These are phyloP conservation scores for Caenorhabditis doughertyi DNA, from an alignment of 2,888 invertebrate species.

Conservation along the genomic window DNA sequence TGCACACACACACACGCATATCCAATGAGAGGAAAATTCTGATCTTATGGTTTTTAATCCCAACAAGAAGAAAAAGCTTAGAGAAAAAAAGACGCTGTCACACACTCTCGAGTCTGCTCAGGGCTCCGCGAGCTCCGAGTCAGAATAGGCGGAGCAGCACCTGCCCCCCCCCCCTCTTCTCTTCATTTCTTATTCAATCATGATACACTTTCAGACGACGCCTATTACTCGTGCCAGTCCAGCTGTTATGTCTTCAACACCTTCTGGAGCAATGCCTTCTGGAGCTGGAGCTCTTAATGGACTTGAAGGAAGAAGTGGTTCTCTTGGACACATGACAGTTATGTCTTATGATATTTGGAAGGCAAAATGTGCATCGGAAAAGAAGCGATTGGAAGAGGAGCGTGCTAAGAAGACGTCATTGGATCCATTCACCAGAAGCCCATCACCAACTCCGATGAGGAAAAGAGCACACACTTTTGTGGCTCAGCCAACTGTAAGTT, in stretches of 20 bases:
- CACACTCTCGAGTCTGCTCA: not conserved
- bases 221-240: conserved; percentile 23
- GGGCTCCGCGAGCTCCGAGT: conserved; percentile 30
- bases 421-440: conserved; percentile 41
- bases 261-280: not conserved
- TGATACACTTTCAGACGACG: conserved; percentile 30
- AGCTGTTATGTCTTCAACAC: conserved; percentile 26
- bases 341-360: conserved; percentile 78
- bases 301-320: conserved; percentile 69
- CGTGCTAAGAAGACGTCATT: conserved; percentile 40
- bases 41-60: conserved; percentile 56
- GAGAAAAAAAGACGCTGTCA: too few species aligned
- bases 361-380: conserved; percentile 71
- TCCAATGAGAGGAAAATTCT: conserved; percentile 8
- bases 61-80: too few species aligned
- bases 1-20: not conserved
- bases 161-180: conserved; percentile 5
- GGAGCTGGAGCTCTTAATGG: too few species aligned
- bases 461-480: conserved; percentile 71
- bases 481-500: conserved; percentile 59
- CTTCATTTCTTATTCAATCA: not conserved
- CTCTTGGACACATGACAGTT: conserved; percentile 73
- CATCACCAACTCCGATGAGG: conserved; percentile 55
- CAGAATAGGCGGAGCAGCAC: conserved; percentile 50
- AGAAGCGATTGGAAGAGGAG: conserved; percentile 67